Base-by-base conservation (phyloP, 2,888 invertebrate genomes). In the Nomada fabriciana region DNA sequence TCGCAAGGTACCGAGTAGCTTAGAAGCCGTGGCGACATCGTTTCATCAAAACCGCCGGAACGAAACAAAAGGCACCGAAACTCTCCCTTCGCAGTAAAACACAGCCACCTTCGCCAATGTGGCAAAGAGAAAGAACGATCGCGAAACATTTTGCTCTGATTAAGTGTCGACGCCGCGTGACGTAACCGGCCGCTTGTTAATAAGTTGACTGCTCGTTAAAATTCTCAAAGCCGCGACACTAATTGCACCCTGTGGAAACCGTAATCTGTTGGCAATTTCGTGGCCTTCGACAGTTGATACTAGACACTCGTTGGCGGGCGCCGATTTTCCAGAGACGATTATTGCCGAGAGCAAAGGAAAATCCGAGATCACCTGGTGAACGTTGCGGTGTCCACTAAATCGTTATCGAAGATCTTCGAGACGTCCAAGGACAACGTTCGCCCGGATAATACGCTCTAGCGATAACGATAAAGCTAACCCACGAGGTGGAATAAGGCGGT, bases 381-480 rank as follows among this genome's bases (percentile, higher is more conserved):
- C 7, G 36, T 36, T 36, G 36, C 36, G 36, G 36, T 36, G 36
- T 36, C 36, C 36, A 7, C 36, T 36, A 7, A 7, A 36, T 36
- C 36, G 36, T 36, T 36, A 1, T 36, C 36, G 36, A 36, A 36
- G 36, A 36, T 36, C 36, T 36, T 36, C 36, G 20, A 15, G 9
- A 55, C 15, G 23, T 1, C 53, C n/a, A 64, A 72, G 72, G 25
- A 72, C 72, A 50, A 64, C 20, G 63, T 18, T 36, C 50, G 15
- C 23, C n/a, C 15, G 36, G 43, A 50, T 64, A n/a, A 23, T 63
- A 10, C 57, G 20, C 18, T 36, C 18, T 10, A 71, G 42, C 20
- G 50, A 76, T 64, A 52, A 72, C 72, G 50, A 64, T 64, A 64
- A 42, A 57, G 36, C 7, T 7, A 7, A 36, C 7, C 59, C 50